Conservation (phyloP, 2,113 vertebrate genomes). For the Mesembrinibis cayennensis region DNA sequence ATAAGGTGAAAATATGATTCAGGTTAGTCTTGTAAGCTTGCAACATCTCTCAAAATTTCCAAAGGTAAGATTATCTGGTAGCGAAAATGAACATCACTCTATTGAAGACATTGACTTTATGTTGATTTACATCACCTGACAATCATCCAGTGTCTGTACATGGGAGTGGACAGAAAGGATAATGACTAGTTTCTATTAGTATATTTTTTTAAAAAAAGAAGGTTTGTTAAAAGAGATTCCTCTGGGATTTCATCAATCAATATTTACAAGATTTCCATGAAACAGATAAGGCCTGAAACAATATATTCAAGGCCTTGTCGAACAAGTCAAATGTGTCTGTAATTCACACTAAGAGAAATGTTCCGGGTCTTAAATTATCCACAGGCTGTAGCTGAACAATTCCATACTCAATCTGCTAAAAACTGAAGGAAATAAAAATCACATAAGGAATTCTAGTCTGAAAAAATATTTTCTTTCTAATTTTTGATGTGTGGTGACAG, state of each 20-base stretch:
- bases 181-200: background rate
- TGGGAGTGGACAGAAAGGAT: background rate
- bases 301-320: conserved; percentile 3
- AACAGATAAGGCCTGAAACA: conserved; percentile 56
- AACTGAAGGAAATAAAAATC: conserved; percentile 65
- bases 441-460: conserved; percentile 55
- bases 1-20: background rate
- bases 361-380: conserved; percentile 68
- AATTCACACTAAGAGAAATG: conserved; percentile 59
- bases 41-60: background rate
- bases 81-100: background rate
- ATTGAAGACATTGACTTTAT: fast-evolving
- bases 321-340: conserved; percentile 70
- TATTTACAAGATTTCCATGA: conserved; percentile 71
- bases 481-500: conserved; percentile 63
- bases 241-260: conserved; percentile 58
- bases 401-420: conserved; percentile 64
- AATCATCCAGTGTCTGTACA: background rate
- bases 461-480: conserved; percentile 69
- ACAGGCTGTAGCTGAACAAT: conserved; percentile 53
- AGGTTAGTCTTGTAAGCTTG: background rate
- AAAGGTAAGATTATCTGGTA: background rate
- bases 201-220: background rate
- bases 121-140: background rate
- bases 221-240: conserved; percentile 32